Conservation (phyloP, 2,797 vertebrate species). For the Emydoidea blandingii region DNA sequence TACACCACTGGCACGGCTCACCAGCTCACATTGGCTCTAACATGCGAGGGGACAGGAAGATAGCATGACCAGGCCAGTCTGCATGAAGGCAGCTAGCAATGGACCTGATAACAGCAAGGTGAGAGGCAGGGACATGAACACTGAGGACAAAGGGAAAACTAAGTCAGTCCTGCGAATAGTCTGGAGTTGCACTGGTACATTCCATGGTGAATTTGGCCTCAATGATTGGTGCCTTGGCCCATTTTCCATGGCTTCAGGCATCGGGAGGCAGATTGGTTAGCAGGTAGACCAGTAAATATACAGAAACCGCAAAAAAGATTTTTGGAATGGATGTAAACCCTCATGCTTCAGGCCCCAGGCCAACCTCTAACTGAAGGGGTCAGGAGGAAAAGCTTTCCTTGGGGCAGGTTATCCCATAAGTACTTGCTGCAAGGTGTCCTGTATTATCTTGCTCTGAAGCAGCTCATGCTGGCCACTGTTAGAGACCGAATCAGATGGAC, state of each 20-base stretch:
- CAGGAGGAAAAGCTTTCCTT: not conserved
- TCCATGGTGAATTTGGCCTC: not conserved
- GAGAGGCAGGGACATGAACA: not conserved
- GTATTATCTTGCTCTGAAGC: not conserved
- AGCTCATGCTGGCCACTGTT: not conserved
- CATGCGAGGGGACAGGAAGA: not conserved
- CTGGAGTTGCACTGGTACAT: not conserved
- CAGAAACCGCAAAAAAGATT: not conserved
- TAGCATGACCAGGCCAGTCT: not conserved
- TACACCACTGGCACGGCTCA: not conserved
- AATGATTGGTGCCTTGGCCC: not conserved
- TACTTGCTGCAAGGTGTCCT: not conserved
- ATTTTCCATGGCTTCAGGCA: not conserved
- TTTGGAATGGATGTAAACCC: not conserved
- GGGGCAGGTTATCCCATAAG: not conserved
- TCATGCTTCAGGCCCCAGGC: not conserved
- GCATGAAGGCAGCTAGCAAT: not conserved
- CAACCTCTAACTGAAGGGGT: not conserved
- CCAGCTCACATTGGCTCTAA: not conserved
- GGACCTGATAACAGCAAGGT: not conserved
- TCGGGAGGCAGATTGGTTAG: not conserved
- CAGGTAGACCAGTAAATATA: not conserved
- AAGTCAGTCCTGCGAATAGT: not conserved
- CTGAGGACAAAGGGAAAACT: not conserved
- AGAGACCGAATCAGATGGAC: not conserved